Percentiles rank a stretch among this genome's conserved stretches.
Evolutionary conservation across 2,888 invertebrate genomes (phyloP).

Genomic region (Phoronis australis): DNA sequence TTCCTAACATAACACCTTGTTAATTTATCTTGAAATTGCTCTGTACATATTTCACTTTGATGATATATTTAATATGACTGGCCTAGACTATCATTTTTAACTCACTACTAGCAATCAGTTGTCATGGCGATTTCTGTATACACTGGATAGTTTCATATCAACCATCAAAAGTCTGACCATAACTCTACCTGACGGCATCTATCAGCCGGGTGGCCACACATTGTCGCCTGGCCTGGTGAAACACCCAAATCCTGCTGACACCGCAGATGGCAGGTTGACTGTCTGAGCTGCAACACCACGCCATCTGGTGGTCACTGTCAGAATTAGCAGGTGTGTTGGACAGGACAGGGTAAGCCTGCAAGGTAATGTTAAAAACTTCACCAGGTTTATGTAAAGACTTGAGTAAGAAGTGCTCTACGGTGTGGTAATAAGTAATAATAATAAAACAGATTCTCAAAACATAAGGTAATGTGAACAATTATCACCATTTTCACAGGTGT

Average conservation of each 20-base stretch:
- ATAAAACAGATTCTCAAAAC: background rate
- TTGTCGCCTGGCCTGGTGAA: slow-evolving; percentile 62
- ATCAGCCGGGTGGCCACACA: slow-evolving; percentile 70
- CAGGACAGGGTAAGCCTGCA: slow-evolving; percentile 39
- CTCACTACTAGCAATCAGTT: too few species aligned
- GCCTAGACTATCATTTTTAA: too few species aligned
- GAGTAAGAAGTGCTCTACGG: too few species aligned
- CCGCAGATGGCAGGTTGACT: slow-evolving; percentile 74
- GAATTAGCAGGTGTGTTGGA: slow-evolving; percentile 17
- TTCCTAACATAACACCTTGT: too few species aligned
- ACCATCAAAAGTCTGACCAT: background rate
- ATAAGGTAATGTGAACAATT: background rate
- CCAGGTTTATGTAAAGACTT: too few species aligned
- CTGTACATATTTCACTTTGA: too few species aligned
- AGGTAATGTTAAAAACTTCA: background rate
- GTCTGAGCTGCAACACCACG: slow-evolving; percentile 70
- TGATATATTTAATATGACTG: too few species aligned
- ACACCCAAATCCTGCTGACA: slow-evolving; percentile 80
- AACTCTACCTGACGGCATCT: slow-evolving; percentile 62
- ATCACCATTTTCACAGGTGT: too few species aligned
- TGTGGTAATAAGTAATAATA: too few species aligned
- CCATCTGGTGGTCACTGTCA: slow-evolving; percentile 16
- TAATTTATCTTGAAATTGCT: too few species aligned
- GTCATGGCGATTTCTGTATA: too few species aligned
- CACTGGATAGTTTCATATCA: too few species aligned